Conservation (phyloP, 1,140 invertebrate species). For the Bombus turneri region DNA sequence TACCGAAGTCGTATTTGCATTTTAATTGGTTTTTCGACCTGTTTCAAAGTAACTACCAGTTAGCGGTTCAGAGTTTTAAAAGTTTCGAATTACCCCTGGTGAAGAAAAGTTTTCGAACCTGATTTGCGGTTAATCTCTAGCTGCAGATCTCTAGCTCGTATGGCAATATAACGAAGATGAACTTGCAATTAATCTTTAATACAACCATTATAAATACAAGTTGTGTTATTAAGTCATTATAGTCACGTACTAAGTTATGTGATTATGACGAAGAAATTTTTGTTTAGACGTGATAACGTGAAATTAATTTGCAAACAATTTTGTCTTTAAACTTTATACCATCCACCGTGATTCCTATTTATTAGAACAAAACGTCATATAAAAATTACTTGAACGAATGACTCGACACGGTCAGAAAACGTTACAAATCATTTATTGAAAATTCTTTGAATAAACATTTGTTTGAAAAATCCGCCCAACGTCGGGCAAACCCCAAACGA, state of each 20-base stretch:
- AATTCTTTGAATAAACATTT: not conserved
- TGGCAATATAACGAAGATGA: no score
- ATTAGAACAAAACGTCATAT: no score
- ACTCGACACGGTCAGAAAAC: no score
- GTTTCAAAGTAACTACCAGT: conserved; percentile 8
- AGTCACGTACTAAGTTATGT: no score
- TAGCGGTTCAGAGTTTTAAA: not conserved
- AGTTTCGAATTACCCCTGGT: conserved; percentile 13
- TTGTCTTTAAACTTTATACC: no score
- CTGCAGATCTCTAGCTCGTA: not conserved
- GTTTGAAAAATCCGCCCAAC: no score
- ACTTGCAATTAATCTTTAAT: no score
- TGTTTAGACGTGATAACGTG: no score
- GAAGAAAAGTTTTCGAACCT: not conserved
- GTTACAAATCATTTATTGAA: not conserved
- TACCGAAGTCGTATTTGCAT: conserved; percentile 14
- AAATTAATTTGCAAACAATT: no score
- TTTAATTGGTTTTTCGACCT: conserved; percentile 20
- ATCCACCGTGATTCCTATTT: no score
- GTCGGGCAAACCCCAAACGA: not conserved
- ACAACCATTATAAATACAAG: not conserved
- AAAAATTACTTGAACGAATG: no score
- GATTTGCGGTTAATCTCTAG: not conserved
- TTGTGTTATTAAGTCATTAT: not conserved
- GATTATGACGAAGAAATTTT: no score